Conservation (phyloP, 1,140 invertebrate genomes). For the Linepithema humile region DNA sequence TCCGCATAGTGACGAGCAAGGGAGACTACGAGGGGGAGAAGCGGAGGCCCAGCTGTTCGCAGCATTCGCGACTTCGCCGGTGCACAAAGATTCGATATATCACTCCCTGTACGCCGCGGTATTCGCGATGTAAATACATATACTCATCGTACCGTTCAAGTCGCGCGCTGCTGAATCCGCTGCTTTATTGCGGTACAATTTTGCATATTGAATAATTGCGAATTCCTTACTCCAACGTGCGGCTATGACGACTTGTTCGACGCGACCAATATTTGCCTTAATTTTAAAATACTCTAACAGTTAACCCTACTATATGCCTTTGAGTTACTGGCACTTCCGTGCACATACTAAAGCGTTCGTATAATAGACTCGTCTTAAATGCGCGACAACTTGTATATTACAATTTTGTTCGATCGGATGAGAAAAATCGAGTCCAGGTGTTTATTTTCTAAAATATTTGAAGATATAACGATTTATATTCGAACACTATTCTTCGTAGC, state of each 20-base stretch:
- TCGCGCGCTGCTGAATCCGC: not conserved
- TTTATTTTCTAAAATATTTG: too few relatives aligned
- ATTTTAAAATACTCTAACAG: not conserved
- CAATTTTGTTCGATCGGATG: not conserved
- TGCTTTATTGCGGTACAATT: not conserved
- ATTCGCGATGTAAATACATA: constrained; percentile 33
- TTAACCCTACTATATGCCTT: too few relatives aligned
- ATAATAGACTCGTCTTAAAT: constrained; percentile 34
- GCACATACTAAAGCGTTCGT: not conserved
- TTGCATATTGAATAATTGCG: not conserved
- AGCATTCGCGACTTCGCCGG: constrained; percentile 12
- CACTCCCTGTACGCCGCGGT: not conserved
- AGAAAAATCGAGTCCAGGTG: too few relatives aligned
- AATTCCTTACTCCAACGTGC: not conserved
- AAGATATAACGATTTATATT: not conserved
- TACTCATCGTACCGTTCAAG: not conserved
- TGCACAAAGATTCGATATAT: constrained; percentile 8
- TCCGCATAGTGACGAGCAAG: not conserved
- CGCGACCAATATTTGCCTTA: too few relatives aligned
- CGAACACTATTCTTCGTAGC: too few relatives aligned
- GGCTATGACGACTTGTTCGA: not conserved
- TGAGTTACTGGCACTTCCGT: constrained; percentile 33
- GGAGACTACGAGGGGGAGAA: not conserved
- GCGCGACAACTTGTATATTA: not conserved
- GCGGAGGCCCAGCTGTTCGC: constrained; percentile 56